These are phyloP conservation scores for Notolabrus celidotus DNA, from an alignment of 2,797 vertebrate species.

Conservation along the genomic window DNA sequence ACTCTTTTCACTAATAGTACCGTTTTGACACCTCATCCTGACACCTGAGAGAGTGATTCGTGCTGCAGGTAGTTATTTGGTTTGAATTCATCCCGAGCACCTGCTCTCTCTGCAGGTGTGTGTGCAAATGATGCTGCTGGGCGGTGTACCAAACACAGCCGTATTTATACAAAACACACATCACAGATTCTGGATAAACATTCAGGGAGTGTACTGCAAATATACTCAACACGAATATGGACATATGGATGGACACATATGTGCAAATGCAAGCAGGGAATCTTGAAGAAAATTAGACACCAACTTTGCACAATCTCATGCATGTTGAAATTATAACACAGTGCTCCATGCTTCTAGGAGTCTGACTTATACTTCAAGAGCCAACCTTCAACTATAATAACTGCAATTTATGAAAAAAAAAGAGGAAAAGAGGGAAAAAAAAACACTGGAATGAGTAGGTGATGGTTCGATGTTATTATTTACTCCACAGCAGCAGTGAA, in stretches of 20 bases:
- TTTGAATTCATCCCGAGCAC: constrained; percentile 59
- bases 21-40: constrained; percentile 23
- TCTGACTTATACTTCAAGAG: constrained; percentile 44
- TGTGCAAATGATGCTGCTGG: constrained; percentile 52
- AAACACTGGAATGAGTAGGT: constrained; percentile 38
- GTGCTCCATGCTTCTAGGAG: neutral
- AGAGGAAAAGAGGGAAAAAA: neutral
- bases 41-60: constrained; percentile 33
- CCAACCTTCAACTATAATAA: constrained; percentile 21
- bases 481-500: constrained; percentile 68
- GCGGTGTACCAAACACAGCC: constrained; percentile 18
- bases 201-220: neutral
- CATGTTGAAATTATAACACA: constrained; percentile 7
- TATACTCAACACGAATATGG: constrained; percentile 22
- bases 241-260: constrained; percentile 30
- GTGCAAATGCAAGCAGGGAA: neutral
- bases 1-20: constrained; percentile 10
- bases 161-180: constrained; percentile 51
- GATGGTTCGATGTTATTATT: constrained; percentile 75
- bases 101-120: constrained; percentile 69
- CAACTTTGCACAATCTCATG: constrained; percentile 3
- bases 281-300: constrained; percentile 7
- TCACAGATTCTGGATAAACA: constrained; percentile 20
- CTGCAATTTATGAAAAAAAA: constrained; percentile 9
- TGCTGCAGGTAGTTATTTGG: constrained; percentile 43